Evolutionary conservation across 2,888 invertebrate species (phyloP), one percentile per base, ranked within the genome.

Genomic region (Ypsolopha scabrella): DNA sequence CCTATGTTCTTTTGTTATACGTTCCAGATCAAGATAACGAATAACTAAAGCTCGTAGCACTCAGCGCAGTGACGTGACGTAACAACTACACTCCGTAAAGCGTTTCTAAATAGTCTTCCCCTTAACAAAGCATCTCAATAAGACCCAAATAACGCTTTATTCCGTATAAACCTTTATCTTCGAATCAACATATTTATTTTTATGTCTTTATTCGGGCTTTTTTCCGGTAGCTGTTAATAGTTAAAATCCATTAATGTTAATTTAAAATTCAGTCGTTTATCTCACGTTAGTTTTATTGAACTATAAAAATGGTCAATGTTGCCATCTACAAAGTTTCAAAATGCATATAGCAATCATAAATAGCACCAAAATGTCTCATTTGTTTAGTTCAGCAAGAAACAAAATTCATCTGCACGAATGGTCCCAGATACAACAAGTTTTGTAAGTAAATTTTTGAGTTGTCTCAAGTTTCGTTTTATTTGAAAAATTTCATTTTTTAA

Each of bases 191-290:
- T 83, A 81, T 81, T 81, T 80, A 83, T 80, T 83, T 81, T 83
- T 74, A 85, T 80, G 83, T 83, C 83, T 85, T 74, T 76, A 86
- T 86, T 75, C 77, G 72, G 14, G 67, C 70, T 73, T 74, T 72
- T 77, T 82, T 81, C 81, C 83, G 81, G 85, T 85, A 85, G 83
- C 85, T 61, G 74, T 80, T 82, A 83, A 82, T 82, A 85, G 83
- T 82, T 77, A 70, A 68, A 72, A 72, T 67, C 77, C 82, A 81
- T 83, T 83, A 81, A 77, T 72, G 81, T 76, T 80, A 80, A 83
- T 83, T 85, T 81, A 80, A 77, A 68, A 81, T 80, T 76, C 79
- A 70, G 63, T 61, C 59, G 66, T 72, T 77, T 77, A 80, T 82
- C 79, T 80, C 70, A 62, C 75, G 77, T 83, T 81, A 76, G 74